Evolutionary conservation across 2,888 invertebrate species (phyloP), one percentile per base, ranked within the genome.

Genomic region (Beris morrisii): DNA sequence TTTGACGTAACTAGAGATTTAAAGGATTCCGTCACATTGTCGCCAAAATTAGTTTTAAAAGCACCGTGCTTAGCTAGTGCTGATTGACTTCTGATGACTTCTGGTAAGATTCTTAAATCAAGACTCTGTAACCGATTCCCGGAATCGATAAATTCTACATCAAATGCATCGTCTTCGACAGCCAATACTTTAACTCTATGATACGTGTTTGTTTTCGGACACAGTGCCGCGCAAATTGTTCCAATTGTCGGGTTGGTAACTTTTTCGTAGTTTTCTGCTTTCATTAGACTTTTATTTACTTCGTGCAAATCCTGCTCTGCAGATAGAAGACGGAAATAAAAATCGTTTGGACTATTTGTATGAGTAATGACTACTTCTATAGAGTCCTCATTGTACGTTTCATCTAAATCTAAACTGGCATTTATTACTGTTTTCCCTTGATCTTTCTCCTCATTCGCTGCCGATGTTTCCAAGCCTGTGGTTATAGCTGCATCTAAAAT

Each of bases 241-340:
- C 88, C 88, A 65, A 86, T 73, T 30, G 72, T 13, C 5, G 45
- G 38, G 52, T 66, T 61, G 0, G 61, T 12, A 4, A 76, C 4
- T 7, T 68, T 45, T 0, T 64, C 66, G 15, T 6, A 31, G n/a
- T 63, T 30, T 11, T 46, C 46, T 2, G 46, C 43, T 6, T 46
- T 15, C 13, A 31, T 44, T 57, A 80, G 69, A 0, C 75, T 82
- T 2, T 81, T 75, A 58, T 82, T 83, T 78, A 88, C 83, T 11
- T 83, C 78, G 65, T 87, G 85, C 28, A 88, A 73, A 56, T 85
- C 84, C 12, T 74, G 73, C 32, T 77, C 75, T 56, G 83, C 83
- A 4, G 85, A 85, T 71, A 88, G 88, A 58, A 90, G 82, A 72
- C 92, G 92, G 32, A 92, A 83, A 86, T 89, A 92, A 76, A 93